Base-by-base conservation (phyloP, 1,140 invertebrate species). In the Rhizoglyphus robini region DNA sequence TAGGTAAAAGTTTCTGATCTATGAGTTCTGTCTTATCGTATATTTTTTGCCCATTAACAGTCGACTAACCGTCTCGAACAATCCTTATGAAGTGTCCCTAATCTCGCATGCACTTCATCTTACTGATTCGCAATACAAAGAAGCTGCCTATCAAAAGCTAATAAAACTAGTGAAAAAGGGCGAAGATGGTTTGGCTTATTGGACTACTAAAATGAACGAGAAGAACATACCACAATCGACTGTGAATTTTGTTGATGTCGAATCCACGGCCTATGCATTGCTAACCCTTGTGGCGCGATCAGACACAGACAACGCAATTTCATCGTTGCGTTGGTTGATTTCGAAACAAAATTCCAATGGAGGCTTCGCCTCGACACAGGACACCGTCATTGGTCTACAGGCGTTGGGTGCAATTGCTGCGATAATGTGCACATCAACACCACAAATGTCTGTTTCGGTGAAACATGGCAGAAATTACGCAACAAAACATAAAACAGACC, bases 181-280 rank as follows among this genome's bases (percentile, higher is more conserved):
- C 3, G 18, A 27, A 20, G 62, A 69, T 58, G 2, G 2, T 20
- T 20, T 32, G 11, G 68, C 61, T 3, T 66, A 51, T n/a, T 69
- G 68, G 68, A 13, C 60, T 2, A 38, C n/a, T 25, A 51, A 11
- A 31, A 18, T 18, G 51, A 65, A n/a, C 41, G 23, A 46, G 41
- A 46, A 46, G 15, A 46, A 8, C 18, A 46, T 20, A 46, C 18
- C 18, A 58, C 54, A 29, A 29, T 87, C 2, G 88, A 91, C 69
- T 83, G 93, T n/a, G 86, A 90, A 74, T 89, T 90, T 75, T 88
- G 90, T 0, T 81, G 89, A 0, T 96, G 94, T 77, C 88, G 83
- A 0, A 75, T 81, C n/a, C n/a, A n/a, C n/a, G n/a, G n/a, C n/a
- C n/a, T n/a, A n/a, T n/a, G n/a, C n/a, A n/a, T n/a, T n/a, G 13